A percentile compares a stretch with the other conserved stretches of the same genome.
phyloP scores from a whole-genome alignment of 35 echinoderm and acorn worm genomes.

The Amphiura filiformis region DNA sequence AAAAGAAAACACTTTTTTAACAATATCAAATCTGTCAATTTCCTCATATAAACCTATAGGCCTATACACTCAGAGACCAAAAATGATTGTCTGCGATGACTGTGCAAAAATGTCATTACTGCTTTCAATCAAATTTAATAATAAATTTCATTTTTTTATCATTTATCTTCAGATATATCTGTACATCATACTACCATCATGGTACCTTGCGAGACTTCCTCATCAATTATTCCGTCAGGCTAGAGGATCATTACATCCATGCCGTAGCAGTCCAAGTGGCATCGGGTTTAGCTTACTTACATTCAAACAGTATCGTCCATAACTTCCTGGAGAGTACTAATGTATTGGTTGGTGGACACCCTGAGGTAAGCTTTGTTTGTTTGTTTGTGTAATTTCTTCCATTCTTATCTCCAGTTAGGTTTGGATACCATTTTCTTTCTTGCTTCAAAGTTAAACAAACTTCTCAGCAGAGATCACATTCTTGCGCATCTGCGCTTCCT shows the following conservation, averaged over 20 bases:
- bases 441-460: not conserved
- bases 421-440: not conserved
- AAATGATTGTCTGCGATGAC: no score
- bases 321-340: constrained; percentile 59
- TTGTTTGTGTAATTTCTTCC: not conserved
- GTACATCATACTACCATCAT: constrained; percentile 79
- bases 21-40: no score
- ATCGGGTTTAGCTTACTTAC: constrained; percentile 65
- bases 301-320: constrained; percentile 72
- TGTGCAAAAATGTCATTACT: no score
- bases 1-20: no score
- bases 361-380: constrained; percentile 53
- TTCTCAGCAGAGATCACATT: no score
- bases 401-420: not conserved
- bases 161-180: constrained; percentile 55
- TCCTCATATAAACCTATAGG: no score
- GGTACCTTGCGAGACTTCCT: constrained; percentile 71
- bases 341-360: constrained; percentile 65
- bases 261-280: constrained; percentile 56
- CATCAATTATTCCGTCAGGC: constrained; percentile 37
- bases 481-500: no score
- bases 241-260: constrained; percentile 60
- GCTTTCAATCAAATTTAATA: no score
- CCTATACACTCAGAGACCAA: no score
- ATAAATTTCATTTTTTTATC: not conserved